These are phyloP conservation scores for human DNA, from an alignment of 2,113 vertebrate species.

Conservation along the genomic window GRCh38 chr7:139841501-139842000, in stretches of 20 bases:
- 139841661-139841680: conserved; percentile 33
- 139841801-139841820: background rate
- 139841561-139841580: conserved; percentile 60
- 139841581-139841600: conserved; percentile 53
- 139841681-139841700: conserved; percentile 73
- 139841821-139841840: background rate
- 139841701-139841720: conserved; percentile 68
- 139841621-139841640: conserved; percentile 53
- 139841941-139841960: background rate
- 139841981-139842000: conserved; percentile 16
- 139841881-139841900: background rate
- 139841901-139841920: background rate
- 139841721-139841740: conserved; percentile 70
- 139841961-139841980: background rate
- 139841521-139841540: conserved; percentile 48
- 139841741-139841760: conserved; percentile 73
- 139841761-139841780: conserved; percentile 51
- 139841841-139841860: background rate
- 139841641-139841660: conserved; percentile 68
- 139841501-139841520: conserved; percentile 30
- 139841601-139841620: conserved; percentile 67
- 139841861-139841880: background rate
- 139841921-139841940: background rate
- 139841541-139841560: conserved; percentile 67
- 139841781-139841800: conserved; percentile 63